phyloP scores from a whole-genome alignment of 2,113 vertebrate genomes.

The Hippotragus niger region DNA sequence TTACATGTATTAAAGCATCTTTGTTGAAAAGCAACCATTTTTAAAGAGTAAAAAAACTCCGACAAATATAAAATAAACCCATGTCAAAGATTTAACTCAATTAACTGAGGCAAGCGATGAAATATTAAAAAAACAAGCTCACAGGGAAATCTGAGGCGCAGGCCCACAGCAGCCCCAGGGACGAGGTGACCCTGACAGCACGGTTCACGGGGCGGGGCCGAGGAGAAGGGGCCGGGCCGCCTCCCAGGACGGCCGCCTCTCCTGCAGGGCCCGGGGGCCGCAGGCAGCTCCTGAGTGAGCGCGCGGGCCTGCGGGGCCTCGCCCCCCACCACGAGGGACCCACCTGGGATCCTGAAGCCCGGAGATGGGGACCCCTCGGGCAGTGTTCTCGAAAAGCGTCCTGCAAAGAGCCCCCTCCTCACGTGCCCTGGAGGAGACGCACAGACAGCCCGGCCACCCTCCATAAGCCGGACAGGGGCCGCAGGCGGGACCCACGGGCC shows the following conservation, averaged over 20 bases:
- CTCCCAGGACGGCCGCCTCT: not conserved
- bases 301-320: not conserved
- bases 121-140: not conserved
- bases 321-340: accelerated
- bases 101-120: not conserved
- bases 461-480: too few species aligned
- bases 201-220: accelerated
- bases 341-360: not conserved
- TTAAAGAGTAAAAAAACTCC: not conserved
- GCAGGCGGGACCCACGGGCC: not conserved
- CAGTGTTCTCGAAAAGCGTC: not conserved
- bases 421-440: accelerated
- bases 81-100: not conserved
- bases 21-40: not conserved
- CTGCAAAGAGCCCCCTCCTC: not conserved
- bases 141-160: too few species aligned
- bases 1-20: not conserved
- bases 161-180: accelerated
- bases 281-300: not conserved
- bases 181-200: accelerated
- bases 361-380: too few species aligned
- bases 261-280: not conserved
- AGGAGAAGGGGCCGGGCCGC: accelerated
- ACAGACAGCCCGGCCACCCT: not conserved
- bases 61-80: not conserved